Evolutionary conservation across 2,888 invertebrate species (phyloP), one percentile per base, ranked within the genome.

Genomic region (Spialia ferax): DNA sequence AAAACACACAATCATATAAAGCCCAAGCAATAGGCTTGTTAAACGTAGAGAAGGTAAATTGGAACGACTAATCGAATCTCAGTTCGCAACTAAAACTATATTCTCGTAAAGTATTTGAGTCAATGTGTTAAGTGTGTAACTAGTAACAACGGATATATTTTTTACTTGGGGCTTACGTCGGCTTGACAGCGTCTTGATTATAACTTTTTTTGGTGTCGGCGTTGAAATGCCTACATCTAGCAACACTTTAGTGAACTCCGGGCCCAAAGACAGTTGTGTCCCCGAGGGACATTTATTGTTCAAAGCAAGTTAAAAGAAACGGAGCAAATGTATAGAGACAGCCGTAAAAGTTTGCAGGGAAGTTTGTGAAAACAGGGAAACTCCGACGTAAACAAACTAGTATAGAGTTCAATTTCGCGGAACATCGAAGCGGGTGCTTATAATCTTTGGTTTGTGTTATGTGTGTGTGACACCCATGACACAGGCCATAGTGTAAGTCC

Each of bases 241-340:
- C 50, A 65, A 65, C 59, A 59, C 50, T 35, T 50, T 48, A 64
- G 48, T 65, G 65, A 68, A 63, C 73, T 57, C 50, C 42, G 23
- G 18, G 20, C 72, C 74, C 82, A 87, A 74, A 73, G 82, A 84
- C 82, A 84, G 83, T 85, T 82, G 78, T 82, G 80, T 85, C 83
- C 77, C 81, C 79, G 78, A 85, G 77, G 86, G 81, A 82, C 84
- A 87, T 91, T 91, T 90, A 91, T 91, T 89, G 86, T 88, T 84
- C 85, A 81, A 82, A 83, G 84, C 83, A 85, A 86, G 86, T 88
- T 89, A 89, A 91, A 91, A 87, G 86, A 85, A 85, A 79, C 82
- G 68, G 73, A 80, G 78, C 78, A 79, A 83, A 83, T 77, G 78
- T 75, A 81, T 74, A 76, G 74, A 75, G 74, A 74, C 73, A 72